Evolutionary conservation across 2,888 invertebrate species (phyloP).

Genomic region (Buathra laborator): DNA sequence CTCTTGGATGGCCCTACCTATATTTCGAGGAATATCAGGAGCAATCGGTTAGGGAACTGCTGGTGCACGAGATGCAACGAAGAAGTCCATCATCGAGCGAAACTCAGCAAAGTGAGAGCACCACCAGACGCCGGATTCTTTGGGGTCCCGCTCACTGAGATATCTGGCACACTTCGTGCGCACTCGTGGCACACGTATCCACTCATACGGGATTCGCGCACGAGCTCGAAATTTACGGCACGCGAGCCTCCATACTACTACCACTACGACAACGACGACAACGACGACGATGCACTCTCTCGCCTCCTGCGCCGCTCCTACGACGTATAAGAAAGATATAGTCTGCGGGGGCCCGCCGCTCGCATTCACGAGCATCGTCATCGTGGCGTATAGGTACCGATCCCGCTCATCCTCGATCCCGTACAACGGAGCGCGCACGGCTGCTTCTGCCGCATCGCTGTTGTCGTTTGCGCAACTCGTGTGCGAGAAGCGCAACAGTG

Average conservation of each 20-base stretch:
- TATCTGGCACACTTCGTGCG: conserved; percentile 84
- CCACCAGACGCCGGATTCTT: conserved; percentile 63
- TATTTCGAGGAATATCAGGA: conserved; percentile 57
- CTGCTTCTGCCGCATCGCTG: conserved; percentile 35
- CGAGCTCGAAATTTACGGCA: conserved; percentile 85
- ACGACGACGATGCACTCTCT: conserved; percentile 44
- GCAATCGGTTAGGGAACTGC: conserved; percentile 31
- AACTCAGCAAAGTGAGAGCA: conserved; percentile 63
- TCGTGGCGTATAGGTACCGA: conserved; percentile 37
- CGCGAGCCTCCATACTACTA: conserved; percentile 78
- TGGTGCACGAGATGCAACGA: conserved; percentile 25
- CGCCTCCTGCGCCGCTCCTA: conserved; percentile 56
- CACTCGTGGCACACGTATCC: conserved; percentile 83
- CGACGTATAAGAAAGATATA: conserved; percentile 10
- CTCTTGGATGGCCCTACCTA: conserved; percentile 52
- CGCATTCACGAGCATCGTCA: conserved; percentile 66
- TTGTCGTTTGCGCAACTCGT: conserved; percentile 64
- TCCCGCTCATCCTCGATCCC: conserved; percentile 60
- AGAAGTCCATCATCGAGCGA: conserved; percentile 66
- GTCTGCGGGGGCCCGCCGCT: conserved; percentile 59
- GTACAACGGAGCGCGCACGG: conserved; percentile 9
- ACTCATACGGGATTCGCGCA: conserved; percentile 79
- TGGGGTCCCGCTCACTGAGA: conserved; percentile 63
- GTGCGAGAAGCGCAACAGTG: conserved; percentile 61
- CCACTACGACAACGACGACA: conserved; percentile 28